Evolutionary conservation across 2,797 vertebrate genomes (phyloP), one percentile per base, ranked within the genome.

Genomic region (Gastrophryne carolinensis): DNA sequence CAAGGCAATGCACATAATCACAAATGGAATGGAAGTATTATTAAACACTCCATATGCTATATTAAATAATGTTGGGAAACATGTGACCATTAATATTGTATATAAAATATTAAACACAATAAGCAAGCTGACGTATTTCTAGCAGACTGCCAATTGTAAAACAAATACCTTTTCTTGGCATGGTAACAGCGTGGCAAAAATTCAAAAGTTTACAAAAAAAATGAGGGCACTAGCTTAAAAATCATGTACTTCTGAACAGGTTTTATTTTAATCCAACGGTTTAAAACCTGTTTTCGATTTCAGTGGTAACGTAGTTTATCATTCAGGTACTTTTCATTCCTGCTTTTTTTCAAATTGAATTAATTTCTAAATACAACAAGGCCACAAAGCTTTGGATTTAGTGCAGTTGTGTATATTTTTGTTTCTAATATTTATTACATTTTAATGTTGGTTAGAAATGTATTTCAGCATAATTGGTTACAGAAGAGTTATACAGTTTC

Each of bases 251-350:
- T 52, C 26, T 52, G 54, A 69, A 70, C 29, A 71, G 52, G 58
- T 65, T 60, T 76, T 58, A 35, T 69, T 57, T 71, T 53, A 63
- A 54, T 39, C 6, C 9, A 1, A 63, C 57, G 13, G 26, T 21
- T 60, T 39, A 12, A 70, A 78, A 66, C 17, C 61, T 78, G 75
- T 78, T 72, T 72, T 60, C 21, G 12, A 71, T 78, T 78, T 66
- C 41, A 37, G 64, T 41, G 52, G 68, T 52, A 78, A 66, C 35
- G 3, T 29, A 71, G 37, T 78, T 72, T 78, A 65, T 58, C 72
- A 74, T 66, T 63, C 52, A 23, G 30, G 7, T 26, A 9, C 50
- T 58, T 57, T 65, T 64, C n/a, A 62, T 54, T 72, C 39, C 57
- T 47, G 21, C 26, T 47, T 54, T 76, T 54, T 76, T 49, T 58